Conservation (phyloP, 2,113 vertebrate genomes). For the Oncorhynchus kisutch region DNA sequence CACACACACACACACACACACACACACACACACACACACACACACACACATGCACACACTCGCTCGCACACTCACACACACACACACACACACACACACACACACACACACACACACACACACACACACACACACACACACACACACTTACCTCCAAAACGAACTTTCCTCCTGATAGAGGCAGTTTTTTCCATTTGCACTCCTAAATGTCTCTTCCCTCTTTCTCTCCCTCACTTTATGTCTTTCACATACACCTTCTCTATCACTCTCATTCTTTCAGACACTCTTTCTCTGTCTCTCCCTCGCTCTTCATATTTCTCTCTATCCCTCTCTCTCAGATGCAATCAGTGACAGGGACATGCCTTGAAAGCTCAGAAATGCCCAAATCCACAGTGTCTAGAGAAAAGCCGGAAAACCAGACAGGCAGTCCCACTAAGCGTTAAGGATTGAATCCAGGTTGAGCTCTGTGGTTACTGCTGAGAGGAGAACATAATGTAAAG, state of each 20-base stretch:
- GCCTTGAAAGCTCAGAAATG: not conserved
- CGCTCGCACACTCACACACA: slow-evolving; percentile 4
- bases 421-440: not conserved
- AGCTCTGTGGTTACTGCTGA: not conserved
- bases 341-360: slow-evolving; percentile 41
- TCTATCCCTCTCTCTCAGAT: not conserved
- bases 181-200: slow-evolving; percentile 14
- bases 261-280: slow-evolving; percentile 35
- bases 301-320: no score
- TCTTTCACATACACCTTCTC: slow-evolving; percentile 56
- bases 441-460: not conserved
- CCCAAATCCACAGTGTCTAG: slow-evolving; percentile 12
- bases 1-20: slow-evolving; percentile 1
- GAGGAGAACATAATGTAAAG: not conserved
- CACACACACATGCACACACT: not conserved
- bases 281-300: slow-evolving; percentile 47
- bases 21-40: not conserved
- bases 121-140: slow-evolving; percentile 7
- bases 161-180: not conserved
- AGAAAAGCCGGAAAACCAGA: not conserved
- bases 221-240: slow-evolving; percentile 16
- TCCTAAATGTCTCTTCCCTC: not conserved
- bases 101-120: not conserved
- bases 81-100: not conserved
- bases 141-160: slow-evolving; percentile 6